Evolutionary conservation across 2,797 vertebrate species (phyloP).

Genomic region (Lepidocolaptes lacrymiger): DNA sequence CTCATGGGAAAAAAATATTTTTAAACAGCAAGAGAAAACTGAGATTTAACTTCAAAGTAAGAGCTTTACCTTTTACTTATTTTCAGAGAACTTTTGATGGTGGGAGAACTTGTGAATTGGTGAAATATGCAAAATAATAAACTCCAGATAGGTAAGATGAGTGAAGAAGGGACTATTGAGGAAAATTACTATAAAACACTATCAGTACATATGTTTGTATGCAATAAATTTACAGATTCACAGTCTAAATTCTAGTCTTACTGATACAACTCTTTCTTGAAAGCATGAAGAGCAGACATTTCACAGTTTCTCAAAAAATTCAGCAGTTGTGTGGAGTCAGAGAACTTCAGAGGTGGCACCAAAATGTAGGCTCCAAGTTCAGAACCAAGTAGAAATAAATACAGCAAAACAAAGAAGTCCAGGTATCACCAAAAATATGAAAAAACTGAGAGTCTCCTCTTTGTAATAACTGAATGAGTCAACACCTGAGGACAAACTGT

Average conservation of each 20-base stretch:
- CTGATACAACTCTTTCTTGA: neutral
- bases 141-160: neutral
- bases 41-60: neutral
- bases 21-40: neutral
- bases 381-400: neutral
- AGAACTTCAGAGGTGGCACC: neutral
- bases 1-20: neutral
- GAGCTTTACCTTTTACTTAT: neutral
- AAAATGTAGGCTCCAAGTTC: neutral
- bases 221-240: neutral
- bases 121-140: neutral
- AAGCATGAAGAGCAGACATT: neutral
- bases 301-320: neutral
- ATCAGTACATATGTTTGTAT: neutral
- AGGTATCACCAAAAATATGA: neutral
- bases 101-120: neutral
- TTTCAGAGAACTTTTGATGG: neutral
- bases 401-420: neutral
- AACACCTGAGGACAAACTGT: neutral
- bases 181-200: neutral
- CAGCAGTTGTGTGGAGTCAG: neutral
- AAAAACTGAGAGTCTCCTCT: neutral
- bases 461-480: neutral
- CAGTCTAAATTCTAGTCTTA: neutral
- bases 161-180: neutral